phyloP scores from a whole-genome alignment of 2,888 invertebrate genomes.

The Nephrotoma flavescens region DNA sequence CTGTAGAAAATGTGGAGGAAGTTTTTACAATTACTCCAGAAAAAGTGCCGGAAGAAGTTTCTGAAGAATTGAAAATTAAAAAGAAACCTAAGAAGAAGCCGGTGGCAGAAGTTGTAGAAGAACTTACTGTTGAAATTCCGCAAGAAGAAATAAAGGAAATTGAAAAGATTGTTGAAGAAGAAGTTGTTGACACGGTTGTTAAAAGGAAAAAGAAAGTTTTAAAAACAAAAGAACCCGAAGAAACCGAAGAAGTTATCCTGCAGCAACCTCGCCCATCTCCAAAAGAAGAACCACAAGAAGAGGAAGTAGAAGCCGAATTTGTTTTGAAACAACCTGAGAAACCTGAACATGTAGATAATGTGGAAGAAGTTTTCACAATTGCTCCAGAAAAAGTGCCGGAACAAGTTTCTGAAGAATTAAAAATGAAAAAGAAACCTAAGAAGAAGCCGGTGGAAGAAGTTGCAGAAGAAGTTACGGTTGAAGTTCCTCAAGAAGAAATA shows the following conservation, averaged over 20 bases:
- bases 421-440: constrained; percentile 20
- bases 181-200: constrained; percentile 17
- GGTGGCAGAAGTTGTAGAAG: constrained; percentile 15
- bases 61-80: constrained; percentile 18
- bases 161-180: constrained; percentile 19
- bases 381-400: constrained; percentile 12
- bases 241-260: constrained; percentile 22
- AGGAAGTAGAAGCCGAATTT: constrained; percentile 20
- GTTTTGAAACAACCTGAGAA: constrained; percentile 16
- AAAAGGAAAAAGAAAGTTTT: constrained; percentile 18
- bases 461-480: constrained; percentile 13
- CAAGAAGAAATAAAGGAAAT: constrained; percentile 16
- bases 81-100: constrained; percentile 21
- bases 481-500: constrained; percentile 11
- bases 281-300: constrained; percentile 24
- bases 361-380: constrained; percentile 30
- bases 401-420: constrained; percentile 14
- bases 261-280: constrained; percentile 18
- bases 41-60: constrained; percentile 1
- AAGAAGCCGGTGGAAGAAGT: constrained; percentile 18
- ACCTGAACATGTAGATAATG: constrained; percentile 29
- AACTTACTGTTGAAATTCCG: constrained; percentile 12
- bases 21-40: constrained; percentile 24
- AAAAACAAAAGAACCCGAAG: constrained; percentile 21
- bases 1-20: constrained; percentile 30